phyloP scores from a whole-genome alignment of 2,113 vertebrate genomes.

The Capra hircus region DNA sequence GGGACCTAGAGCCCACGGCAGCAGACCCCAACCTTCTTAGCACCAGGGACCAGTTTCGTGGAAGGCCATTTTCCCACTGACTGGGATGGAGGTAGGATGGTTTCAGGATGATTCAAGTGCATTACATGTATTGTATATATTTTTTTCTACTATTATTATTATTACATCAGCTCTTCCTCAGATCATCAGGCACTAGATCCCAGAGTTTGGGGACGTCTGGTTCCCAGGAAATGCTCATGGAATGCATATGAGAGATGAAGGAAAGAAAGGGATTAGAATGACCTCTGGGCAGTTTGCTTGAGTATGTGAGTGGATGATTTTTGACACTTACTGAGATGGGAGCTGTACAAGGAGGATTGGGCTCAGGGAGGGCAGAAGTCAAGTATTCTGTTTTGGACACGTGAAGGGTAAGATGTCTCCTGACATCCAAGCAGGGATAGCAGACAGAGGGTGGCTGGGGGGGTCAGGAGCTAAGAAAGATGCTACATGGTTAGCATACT shows the following conservation, averaged over 20 bases:
- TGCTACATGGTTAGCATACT: not conserved
- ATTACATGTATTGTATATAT: too few relatives aligned
- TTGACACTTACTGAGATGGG: not conserved
- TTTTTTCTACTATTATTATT: not conserved
- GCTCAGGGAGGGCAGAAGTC: not conserved
- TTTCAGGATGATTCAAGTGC: not conserved
- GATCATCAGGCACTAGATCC: not conserved
- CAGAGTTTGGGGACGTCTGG: not conserved
- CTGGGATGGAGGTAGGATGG: not conserved
- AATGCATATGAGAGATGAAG: not conserved
- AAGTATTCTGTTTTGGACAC: not conserved
- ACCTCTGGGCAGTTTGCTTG: not conserved
- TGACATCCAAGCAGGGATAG: not conserved
- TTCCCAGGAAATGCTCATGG: not conserved
- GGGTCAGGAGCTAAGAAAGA: not conserved
- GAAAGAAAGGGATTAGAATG: not conserved
- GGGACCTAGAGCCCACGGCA: not conserved
- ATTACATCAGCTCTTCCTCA: not conserved
- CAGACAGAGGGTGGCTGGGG: not conserved
- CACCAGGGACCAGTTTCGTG: not conserved
- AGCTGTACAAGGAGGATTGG: not conserved
- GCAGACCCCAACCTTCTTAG: not conserved
- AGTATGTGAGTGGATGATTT: not conserved
- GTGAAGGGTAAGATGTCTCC: not conserved
- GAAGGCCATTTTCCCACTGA: not conserved